Evolutionary conservation across 2,797 vertebrate genomes (phyloP).

Genomic region (Eulemur rubriventer): DNA sequence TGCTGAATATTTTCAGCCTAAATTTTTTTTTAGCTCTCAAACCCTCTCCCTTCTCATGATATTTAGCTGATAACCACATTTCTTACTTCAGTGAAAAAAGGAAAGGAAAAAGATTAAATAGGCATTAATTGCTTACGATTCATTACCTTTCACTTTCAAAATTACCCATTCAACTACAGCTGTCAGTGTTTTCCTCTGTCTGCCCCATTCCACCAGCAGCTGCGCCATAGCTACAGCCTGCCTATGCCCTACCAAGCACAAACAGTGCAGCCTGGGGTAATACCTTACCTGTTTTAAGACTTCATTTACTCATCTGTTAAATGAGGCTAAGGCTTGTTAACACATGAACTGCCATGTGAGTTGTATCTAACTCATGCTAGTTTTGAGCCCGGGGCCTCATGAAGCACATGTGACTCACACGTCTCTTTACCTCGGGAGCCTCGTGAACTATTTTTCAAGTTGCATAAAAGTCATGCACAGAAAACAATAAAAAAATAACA

Average conservation of each 20-base stretch:
- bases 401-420: no score
- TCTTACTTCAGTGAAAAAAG: neutral
- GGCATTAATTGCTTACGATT: neutral
- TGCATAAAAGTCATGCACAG: no score
- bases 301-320: neutral
- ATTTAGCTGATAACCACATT: neutral
- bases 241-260: neutral
- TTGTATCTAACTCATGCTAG: no score
- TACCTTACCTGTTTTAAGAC: neutral
- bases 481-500: no score
- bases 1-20: neutral
- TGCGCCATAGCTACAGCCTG: no score
- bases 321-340: neutral
- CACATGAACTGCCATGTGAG: no score
- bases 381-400: no score
- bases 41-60: neutral
- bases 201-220: neutral
- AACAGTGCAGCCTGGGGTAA: neutral
- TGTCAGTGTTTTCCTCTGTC: neutral
- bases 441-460: no score
- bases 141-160: neutral
- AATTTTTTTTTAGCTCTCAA: neutral
- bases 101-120: neutral
- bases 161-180: neutral
- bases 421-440: no score